These are phyloP conservation scores for Cantharis rufa DNA, from an alignment of 2,888 invertebrate species.

Conservation along the genomic window DNA sequence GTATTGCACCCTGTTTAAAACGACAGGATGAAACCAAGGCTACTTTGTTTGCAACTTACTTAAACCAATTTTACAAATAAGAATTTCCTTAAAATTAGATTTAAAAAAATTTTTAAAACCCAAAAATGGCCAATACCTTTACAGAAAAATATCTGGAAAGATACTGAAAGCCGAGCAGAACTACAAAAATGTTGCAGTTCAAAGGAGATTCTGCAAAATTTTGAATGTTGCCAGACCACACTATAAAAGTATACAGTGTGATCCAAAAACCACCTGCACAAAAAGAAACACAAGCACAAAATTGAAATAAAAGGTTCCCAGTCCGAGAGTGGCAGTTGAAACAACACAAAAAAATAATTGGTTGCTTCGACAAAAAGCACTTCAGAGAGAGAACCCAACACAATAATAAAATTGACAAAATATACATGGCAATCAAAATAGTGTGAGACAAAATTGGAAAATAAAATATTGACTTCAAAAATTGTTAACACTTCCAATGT, in stretches of 20 bases:
- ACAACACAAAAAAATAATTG: not conserved
- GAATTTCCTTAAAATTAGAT: not conserved
- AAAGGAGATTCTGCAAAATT: not conserved
- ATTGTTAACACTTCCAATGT: not conserved
- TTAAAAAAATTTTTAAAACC: not conserved
- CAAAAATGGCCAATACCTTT: not conserved
- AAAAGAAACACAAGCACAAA: not conserved
- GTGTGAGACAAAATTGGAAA: not conserved
- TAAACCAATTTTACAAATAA: not conserved
- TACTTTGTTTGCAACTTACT: not conserved
- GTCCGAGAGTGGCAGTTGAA: not conserved
- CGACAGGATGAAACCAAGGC: not conserved
- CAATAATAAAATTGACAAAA: not conserved
- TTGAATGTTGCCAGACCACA: not conserved
- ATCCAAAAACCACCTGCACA: not conserved
- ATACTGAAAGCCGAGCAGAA: not conserved
- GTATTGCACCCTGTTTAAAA: not conserved
- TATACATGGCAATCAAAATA: not conserved
- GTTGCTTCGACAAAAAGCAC: not conserved
- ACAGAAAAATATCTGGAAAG: not conserved
- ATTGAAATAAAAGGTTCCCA: not conserved
- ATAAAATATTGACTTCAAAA: not conserved
- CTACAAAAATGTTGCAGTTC: not conserved
- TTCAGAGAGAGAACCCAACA: not conserved
- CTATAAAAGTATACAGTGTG: not conserved